Evolutionary conservation across 2,888 invertebrate genomes (phyloP).

Genomic region (Brenthis ino): DNA sequence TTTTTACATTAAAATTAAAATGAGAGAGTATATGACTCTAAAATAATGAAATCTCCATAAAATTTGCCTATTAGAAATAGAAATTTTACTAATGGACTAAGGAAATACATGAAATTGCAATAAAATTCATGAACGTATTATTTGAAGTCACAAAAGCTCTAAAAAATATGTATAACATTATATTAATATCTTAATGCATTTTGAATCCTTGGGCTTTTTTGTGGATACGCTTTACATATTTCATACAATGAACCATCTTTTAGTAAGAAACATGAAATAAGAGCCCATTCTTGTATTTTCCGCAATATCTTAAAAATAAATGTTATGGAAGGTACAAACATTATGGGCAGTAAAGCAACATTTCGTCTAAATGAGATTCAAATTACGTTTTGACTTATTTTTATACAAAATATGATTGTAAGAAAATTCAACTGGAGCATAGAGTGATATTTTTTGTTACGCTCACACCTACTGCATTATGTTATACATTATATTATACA

Average conservation of each 20-base stretch:
- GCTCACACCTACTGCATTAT: no score
- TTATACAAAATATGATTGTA: neutral
- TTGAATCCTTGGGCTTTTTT: conserved; percentile 1
- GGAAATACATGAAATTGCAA: neutral
- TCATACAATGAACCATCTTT: conserved; percentile 26
- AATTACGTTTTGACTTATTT: neutral
- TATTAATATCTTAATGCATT: conserved; percentile 12
- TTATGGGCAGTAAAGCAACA: conserved; percentile 14
- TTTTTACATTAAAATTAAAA: no score
- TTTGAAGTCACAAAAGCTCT: neutral
- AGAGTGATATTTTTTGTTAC: no score
- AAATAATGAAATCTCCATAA: no score
- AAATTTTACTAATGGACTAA: no score
- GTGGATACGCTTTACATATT: conserved; percentile 22
- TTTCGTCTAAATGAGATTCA: conserved; percentile 13
- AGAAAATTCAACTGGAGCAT: no score
- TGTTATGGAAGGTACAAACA: conserved; percentile 11
- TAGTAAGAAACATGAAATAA: conserved; percentile 17
- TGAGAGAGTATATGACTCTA: no score
- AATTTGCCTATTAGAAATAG: no score
- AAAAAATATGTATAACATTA: neutral
- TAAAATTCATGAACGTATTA: neutral
- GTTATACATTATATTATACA: no score
- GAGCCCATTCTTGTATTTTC: conserved; percentile 21
- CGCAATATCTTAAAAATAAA: conserved; percentile 25